These are phyloP conservation scores for Palloptera scutellata DNA, from an alignment of 2,888 invertebrate genomes.

Conservation along the genomic window DNA sequence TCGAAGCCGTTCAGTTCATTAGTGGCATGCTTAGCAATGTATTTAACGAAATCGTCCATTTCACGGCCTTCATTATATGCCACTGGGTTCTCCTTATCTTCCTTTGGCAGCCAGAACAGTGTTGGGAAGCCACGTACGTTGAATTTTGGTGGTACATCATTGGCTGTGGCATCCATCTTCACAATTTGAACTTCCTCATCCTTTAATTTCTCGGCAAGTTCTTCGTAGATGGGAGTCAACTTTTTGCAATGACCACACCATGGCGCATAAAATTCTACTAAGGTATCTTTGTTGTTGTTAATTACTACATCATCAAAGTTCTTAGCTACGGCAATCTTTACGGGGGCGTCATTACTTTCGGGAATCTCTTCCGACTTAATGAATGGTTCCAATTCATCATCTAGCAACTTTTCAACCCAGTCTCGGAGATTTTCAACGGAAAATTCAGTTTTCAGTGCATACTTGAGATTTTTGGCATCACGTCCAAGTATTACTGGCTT, in stretches of 20 bases:
- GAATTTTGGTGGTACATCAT: slow-evolving; percentile 91
- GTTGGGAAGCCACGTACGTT: slow-evolving; percentile 98
- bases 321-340: slow-evolving; percentile 92
- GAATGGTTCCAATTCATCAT: slow-evolving; percentile 86
- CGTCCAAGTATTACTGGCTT: slow-evolving; percentile 89
- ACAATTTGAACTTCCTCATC: slow-evolving; percentile 90
- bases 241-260: slow-evolving; percentile 99
- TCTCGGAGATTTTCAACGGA: slow-evolving; percentile 83
- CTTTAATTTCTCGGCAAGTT: slow-evolving; percentile 87
- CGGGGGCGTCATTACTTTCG: slow-evolving; percentile 81
- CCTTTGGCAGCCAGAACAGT: slow-evolving; percentile 92
- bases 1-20: slow-evolving; percentile 87
- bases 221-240: slow-evolving; percentile 91
- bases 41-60: slow-evolving; percentile 92
- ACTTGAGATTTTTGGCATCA: slow-evolving; percentile 87
- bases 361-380: slow-evolving; percentile 96
- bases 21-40: slow-evolving; percentile 90
- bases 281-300: slow-evolving; percentile 89
- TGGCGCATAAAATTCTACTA: slow-evolving; percentile 98
- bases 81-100: slow-evolving; percentile 77
- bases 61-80: slow-evolving; percentile 94
- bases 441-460: slow-evolving; percentile 88
- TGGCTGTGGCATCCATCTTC: slow-evolving; percentile 98
- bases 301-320: slow-evolving; percentile 95
- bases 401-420: slow-evolving; percentile 85